Conservation (phyloP, 2,113 vertebrate species). For the Pyrgilauda ruficollis region DNA sequence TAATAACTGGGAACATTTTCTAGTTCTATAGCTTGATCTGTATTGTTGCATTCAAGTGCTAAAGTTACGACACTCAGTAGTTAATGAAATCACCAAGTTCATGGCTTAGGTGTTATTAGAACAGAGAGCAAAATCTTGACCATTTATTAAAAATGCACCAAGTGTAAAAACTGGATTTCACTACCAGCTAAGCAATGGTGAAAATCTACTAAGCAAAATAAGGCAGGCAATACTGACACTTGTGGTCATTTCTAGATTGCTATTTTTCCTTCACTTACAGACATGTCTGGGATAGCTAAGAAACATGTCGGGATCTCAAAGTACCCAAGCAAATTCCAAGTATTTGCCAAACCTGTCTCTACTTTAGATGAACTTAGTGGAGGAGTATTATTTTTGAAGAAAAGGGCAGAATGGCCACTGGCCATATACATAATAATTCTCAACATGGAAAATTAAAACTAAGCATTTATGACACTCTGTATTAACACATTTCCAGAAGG, state of each 20-base stretch:
- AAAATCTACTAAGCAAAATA: conserved; percentile 35
- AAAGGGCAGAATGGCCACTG: not conserved
- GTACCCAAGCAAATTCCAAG: not conserved
- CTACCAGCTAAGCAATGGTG: not conserved
- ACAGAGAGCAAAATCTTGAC: not conserved
- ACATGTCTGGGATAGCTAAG: not conserved
- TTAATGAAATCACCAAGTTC: not conserved
- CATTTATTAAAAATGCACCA: not conserved
- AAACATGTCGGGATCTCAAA: not conserved
- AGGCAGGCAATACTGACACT: conserved; percentile 67
- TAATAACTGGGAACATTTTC: not conserved
- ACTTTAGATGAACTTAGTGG: not conserved
- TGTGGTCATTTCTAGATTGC: conserved; percentile 67
- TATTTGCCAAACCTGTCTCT: not conserved
- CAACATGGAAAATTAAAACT: not conserved
- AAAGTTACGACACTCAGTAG: not conserved
- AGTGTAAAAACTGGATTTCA: not conserved
- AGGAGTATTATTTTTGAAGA: not conserved
- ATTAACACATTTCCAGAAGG: not conserved
- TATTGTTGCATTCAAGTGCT: not conserved
- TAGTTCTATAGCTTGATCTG: not conserved
- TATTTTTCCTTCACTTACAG: not conserved
- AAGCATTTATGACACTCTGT: not conserved
- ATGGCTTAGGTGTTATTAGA: not conserved
- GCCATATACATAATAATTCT: not conserved